phyloP scores from a whole-genome alignment of 2,888 invertebrate species.

The Ctenicera cuprea region DNA sequence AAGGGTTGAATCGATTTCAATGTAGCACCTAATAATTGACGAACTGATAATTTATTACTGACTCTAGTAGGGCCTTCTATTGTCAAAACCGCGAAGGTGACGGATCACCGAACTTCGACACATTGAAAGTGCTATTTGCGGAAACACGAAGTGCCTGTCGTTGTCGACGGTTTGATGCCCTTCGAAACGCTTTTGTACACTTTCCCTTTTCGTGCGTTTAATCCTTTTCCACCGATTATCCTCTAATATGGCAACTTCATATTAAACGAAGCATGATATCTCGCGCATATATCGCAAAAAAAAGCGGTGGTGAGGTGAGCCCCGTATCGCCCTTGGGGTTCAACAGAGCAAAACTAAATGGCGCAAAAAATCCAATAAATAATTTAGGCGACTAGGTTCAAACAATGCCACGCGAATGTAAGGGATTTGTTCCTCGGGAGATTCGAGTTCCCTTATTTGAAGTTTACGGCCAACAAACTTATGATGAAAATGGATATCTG shows the following conservation, averaged over 20 bases:
- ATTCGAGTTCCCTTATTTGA: conserved; percentile 11
- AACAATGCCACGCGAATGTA: conserved; percentile 13
- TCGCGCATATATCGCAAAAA: conserved; percentile 28
- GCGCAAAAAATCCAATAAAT: conserved; percentile 45
- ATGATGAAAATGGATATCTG: conserved; percentile 41
- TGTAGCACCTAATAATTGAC: conserved; percentile 2
- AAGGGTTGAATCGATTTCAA: not conserved
- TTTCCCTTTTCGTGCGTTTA: conserved; percentile 30
- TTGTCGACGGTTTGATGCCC: conserved; percentile 28
- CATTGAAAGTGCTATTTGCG: conserved; percentile 20
- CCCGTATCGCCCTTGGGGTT: conserved; percentile 35
- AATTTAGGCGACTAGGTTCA: conserved; percentile 35
- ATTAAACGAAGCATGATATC: conserved; percentile 42
- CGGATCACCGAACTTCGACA: conserved; percentile 27
- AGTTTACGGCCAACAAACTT: conserved; percentile 29
- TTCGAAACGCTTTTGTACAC: conserved; percentile 19
- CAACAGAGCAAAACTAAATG: conserved; percentile 45
- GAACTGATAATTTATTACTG: conserved; percentile 21
- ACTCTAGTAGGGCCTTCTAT: conserved; percentile 13
- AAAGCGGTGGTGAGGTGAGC: conserved; percentile 30
- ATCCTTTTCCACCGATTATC: conserved; percentile 44
- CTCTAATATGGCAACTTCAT: conserved; percentile 30
- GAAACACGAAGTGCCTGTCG: conserved; percentile 21
- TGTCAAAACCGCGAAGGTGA: conserved; percentile 26
- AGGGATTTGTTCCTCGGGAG: conserved; percentile 24